Conservation (phyloP, 2,113 vertebrate species). For the Oxyura jamaicensis region DNA sequence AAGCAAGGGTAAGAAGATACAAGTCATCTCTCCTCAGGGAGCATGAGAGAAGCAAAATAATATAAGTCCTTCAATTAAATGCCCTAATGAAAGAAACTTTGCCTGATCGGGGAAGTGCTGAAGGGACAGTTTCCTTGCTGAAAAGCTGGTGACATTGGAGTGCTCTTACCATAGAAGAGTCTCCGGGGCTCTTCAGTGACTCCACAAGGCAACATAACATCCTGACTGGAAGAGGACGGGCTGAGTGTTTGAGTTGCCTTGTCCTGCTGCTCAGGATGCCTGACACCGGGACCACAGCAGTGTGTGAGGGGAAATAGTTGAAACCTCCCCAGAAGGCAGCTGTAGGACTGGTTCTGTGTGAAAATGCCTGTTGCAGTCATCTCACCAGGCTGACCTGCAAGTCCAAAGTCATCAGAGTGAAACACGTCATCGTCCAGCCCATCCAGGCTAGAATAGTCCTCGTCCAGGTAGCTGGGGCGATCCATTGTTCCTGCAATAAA, state of each 20-base stretch:
- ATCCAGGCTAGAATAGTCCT: conserved; percentile 73
- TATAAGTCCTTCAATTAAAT: neutral
- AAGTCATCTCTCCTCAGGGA: conserved; percentile 1
- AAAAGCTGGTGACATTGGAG: conserved; percentile 62
- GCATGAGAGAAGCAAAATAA: neutral
- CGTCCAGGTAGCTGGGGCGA: conserved; percentile 77
- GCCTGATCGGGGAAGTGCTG: neutral
- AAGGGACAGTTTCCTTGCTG: conserved; percentile 57
- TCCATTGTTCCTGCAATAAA: conserved; percentile 81
- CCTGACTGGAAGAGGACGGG: conserved; percentile 81
- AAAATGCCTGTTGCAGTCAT: conserved; percentile 80
- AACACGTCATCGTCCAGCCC: conserved; percentile 86
- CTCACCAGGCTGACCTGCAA: conserved; percentile 76
- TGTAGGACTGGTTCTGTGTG: conserved; percentile 81
- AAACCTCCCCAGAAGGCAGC: conserved; percentile 77
- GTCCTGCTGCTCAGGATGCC: conserved; percentile 81
- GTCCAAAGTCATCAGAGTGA: conserved; percentile 81
- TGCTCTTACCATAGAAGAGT: conserved; percentile 86
- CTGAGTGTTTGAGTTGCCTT: conserved; percentile 86
- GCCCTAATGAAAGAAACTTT: conserved; percentile 33
- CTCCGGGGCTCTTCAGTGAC: conserved; percentile 83
- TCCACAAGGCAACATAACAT: conserved; percentile 86
- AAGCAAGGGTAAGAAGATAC: conserved; percentile 29
- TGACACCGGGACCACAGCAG: conserved; percentile 82
- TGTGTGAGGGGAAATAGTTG: conserved; percentile 84